Evolutionary conservation across 2,797 vertebrate species (phyloP).

Genomic region (Pitangus sulphuratus): DNA sequence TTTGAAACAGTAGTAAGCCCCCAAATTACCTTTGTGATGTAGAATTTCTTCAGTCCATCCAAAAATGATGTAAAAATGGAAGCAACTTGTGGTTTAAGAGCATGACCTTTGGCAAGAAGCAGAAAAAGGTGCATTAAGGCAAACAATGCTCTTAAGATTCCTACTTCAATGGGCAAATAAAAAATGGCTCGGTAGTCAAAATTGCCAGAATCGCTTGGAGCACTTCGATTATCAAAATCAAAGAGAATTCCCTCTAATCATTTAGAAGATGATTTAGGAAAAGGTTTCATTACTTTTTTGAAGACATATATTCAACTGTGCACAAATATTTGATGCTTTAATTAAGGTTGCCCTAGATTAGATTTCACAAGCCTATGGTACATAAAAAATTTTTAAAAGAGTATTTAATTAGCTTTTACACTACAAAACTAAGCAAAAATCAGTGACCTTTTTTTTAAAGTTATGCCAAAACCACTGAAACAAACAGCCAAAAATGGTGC

Average conservation of each 20-base stretch:
- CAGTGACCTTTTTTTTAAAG: neutral
- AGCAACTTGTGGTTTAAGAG: slow-evolving; percentile 98
- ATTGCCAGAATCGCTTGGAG: neutral
- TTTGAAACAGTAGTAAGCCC: neutral
- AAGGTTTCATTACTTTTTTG: neutral
- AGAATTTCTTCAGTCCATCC: slow-evolving; percentile 98
- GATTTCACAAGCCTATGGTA: neutral
- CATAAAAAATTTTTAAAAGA: neutral
- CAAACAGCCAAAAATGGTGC: slow-evolving; percentile 35
- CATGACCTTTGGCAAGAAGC: slow-evolving; percentile 85
- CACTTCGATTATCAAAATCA: neutral
- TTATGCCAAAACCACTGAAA: slow-evolving; percentile 58
- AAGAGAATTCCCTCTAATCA: neutral
- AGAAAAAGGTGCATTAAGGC: neutral
- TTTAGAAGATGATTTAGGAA: neutral
- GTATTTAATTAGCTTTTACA: slow-evolving; percentile 54
- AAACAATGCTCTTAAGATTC: neutral
- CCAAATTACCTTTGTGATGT: slow-evolving; percentile 95
- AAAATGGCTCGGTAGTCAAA: neutral
- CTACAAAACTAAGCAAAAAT: slow-evolving; percentile 23
- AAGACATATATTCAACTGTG: neutral
- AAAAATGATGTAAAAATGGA: slow-evolving; percentile 98
- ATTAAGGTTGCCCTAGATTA: slow-evolving; percentile 43
- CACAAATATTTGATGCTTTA: neutral
- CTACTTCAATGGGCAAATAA: neutral